Percentiles rank a stretch among this genome's conserved stretches.
Evolutionary conservation across 2,113 vertebrate genomes (phyloP).

Genomic region (Toxostoma redivivum): DNA sequence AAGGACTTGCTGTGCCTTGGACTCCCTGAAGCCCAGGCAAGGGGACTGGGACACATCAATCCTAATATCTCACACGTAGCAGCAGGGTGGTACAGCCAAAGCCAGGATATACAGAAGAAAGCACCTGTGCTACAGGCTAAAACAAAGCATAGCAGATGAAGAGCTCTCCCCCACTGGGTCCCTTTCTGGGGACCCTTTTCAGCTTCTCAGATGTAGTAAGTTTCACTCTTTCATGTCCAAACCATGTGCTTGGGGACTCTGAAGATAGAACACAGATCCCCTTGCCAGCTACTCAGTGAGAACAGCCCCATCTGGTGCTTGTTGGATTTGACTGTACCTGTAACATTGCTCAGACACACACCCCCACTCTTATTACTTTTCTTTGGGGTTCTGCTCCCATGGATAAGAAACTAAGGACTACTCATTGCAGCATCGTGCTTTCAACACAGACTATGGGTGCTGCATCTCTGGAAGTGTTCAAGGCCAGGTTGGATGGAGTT

Average conservation of each 20-base stretch:
- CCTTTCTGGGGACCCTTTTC: neutral
- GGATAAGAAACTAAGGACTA: neutral
- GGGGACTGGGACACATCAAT: neutral
- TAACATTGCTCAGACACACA: neutral
- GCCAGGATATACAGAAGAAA: neutral
- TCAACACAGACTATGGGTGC: neutral
- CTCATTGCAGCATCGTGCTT: rapidly evolving
- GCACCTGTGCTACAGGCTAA: neutral
- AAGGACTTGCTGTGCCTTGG: neutral
- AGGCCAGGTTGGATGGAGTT: neutral
- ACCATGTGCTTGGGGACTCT: neutral
- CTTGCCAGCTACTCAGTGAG: neutral
- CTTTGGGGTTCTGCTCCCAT: neutral
- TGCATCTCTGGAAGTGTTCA: neutral
- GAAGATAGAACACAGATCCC: neutral
- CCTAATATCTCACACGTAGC: neutral
- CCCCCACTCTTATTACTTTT: neutral
- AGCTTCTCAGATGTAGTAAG: neutral
- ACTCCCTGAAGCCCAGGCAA: neutral
- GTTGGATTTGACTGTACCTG: neutral
- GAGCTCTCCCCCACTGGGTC: neutral
- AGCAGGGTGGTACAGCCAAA: neutral
- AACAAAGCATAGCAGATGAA: neutral
- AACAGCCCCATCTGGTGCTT: neutral
- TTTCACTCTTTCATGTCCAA: neutral